Evolutionary conservation across 1,140 invertebrate genomes (phyloP), one percentile per base, ranked within the genome.

Genomic region (Orchesella cincta): DNA sequence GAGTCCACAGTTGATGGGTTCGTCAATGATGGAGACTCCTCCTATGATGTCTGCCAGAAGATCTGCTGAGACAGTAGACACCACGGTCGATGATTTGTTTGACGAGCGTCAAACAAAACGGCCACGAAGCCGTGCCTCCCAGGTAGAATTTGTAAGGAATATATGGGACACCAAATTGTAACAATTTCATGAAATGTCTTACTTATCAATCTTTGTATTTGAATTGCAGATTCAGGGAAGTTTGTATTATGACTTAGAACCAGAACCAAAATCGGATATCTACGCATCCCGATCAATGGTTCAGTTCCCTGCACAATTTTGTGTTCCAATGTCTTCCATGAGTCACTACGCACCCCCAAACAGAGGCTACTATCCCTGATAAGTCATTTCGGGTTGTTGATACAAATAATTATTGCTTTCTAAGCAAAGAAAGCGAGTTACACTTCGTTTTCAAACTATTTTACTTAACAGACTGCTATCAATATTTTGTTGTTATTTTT

Each of bases 101-200:
- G 81, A 82, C 33, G 78, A 80, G 5, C 76, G 79, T 29, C 75
- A 76, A 23, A 74, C 75, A 34, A 82, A 82, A 72, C 26, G 79
- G 62, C 81, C 81, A 18, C 77, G 80, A 46, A 82, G 81, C 75
- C 64, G 81, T 16, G 76, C 81, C 14, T 82, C 81, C 31, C 79
- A 82, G 76, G 81, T 82, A 79, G 76, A n/a, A n/a, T 35, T 33
- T 33, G 2, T 33, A 33, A 35, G 12, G 70, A 29, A 14, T 12
- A 51, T 12, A 51, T 12, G 12, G 46, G 12, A n/a, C 46, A 51
- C 46, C 12, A 51, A 51, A 51, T 14, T 14, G n/a, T 51, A 14
- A n/a, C 12, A 51, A 51, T 51, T 51, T 51, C n/a, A n/a, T 51
- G 46, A 51, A 51, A 51, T 51, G 12, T 51, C n/a, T 51, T 14